Conservation (phyloP, 1,140 invertebrate species). For the Lasioglossum albipes region DNA sequence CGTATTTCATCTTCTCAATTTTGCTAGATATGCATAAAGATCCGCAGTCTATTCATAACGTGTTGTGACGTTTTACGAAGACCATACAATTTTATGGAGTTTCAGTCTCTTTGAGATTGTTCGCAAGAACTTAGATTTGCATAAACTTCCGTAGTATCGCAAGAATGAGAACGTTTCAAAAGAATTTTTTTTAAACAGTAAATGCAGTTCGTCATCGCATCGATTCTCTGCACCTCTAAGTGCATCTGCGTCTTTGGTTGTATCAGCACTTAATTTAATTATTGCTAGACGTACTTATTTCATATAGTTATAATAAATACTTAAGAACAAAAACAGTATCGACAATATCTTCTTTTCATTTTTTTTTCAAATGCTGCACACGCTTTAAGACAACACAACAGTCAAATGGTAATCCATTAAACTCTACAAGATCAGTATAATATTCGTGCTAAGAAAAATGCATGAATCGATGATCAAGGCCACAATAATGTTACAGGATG, state of each 20-base stretch:
- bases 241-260: constrained; percentile 70
- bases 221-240: constrained; percentile 36
- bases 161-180: constrained; percentile 16
- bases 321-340: constrained; percentile 48
- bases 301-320: constrained; percentile 60
- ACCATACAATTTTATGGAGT: no score
- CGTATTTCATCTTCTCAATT: no score
- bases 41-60: no score
- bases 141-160: no score
- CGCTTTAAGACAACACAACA: constrained; percentile 28
- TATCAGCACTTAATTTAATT: constrained; percentile 68
- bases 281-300: constrained; percentile 59
- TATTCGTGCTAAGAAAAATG: constrained; percentile 26
- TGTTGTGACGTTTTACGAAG: no score
- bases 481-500: constrained; percentile 43
- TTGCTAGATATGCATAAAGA: no score
- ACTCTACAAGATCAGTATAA: constrained; percentile 36
- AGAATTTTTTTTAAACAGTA: constrained; percentile 29
- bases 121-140: no score
- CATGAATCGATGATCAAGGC: constrained; percentile 53
- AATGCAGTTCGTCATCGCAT: constrained; percentile 34
- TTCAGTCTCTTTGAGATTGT: no score
- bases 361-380: constrained; percentile 34
- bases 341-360: constrained; percentile 28
- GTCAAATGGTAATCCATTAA: constrained; percentile 17